Evolutionary conservation across 2,888 invertebrate species (phyloP).

Genomic region (Agrenia bidenticulata): DNA sequence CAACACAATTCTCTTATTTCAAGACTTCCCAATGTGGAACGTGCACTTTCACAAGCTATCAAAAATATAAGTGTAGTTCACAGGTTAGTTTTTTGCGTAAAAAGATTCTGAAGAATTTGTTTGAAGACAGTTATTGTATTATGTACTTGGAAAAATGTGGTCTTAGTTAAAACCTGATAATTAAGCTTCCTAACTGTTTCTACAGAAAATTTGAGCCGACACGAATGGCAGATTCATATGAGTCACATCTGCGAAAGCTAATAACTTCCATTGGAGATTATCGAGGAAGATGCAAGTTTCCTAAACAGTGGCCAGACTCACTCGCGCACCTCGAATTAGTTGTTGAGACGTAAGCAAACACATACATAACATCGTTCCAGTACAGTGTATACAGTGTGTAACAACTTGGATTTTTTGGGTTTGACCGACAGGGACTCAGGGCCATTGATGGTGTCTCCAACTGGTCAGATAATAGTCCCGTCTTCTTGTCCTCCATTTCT

Average conservation of each 20-base stretch:
- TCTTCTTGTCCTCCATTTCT: conserved; percentile 86
- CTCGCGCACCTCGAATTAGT: conserved; percentile 78
- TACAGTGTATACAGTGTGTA: not conserved
- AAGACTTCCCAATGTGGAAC: conserved; percentile 79
- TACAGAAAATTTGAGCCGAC: conserved; percentile 84
- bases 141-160: too few species aligned
- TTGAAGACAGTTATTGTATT: too few species aligned
- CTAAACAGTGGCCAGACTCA: conserved; percentile 70
- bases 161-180: too few species aligned
- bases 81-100: too few species aligned
- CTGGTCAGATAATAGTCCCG: conserved; percentile 89
- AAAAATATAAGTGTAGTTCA: conserved; percentile 79
- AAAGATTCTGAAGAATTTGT: too few species aligned
- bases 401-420: not conserved
- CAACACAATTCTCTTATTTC: conserved; percentile 68
- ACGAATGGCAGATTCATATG: conserved; percentile 82
- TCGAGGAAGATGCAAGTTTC: conserved; percentile 66
- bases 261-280: conserved; percentile 82
- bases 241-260: conserved; percentile 76
- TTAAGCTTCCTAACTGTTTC: not conserved
- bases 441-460: conserved; percentile 88
- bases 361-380: not conserved
- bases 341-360: conserved; percentile 85
- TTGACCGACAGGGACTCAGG: conserved; percentile 74
- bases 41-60: conserved; percentile 78